Conservation (phyloP, 92 coral and sea anemone species). For the Nematostella vectensis region DNA sequence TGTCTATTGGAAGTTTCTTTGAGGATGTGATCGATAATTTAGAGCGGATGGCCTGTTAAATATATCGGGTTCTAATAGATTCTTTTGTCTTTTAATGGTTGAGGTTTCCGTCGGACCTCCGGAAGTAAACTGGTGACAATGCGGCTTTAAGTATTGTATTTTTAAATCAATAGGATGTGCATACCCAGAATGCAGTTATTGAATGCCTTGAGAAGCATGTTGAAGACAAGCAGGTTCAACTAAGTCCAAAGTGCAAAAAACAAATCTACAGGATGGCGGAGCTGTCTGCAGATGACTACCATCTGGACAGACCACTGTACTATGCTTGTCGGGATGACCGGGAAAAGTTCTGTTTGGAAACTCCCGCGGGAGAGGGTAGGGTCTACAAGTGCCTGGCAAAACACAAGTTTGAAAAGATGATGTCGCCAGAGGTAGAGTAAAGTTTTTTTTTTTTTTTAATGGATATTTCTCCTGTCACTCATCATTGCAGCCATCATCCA, state of each 20-base stretch:
- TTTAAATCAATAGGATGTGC: too few species aligned
- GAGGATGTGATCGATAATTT: too few species aligned
- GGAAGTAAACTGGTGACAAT: too few species aligned
- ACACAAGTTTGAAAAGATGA: slow-evolving; percentile 59
- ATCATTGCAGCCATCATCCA: too few species aligned
- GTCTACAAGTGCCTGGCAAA: slow-evolving; percentile 75
- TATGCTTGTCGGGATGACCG: slow-evolving; percentile 94
- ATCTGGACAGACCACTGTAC: slow-evolving; percentile 76
- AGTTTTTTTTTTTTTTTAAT: too few species aligned
- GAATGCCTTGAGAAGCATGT: slow-evolving; percentile 57
- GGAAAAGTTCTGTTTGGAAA: slow-evolving; percentile 65
- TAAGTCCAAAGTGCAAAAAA: slow-evolving; percentile 41
- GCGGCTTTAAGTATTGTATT: too few species aligned
- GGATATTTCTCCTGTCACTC: too few species aligned
- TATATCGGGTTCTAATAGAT: too few species aligned
- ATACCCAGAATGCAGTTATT: slow-evolving; percentile 73
- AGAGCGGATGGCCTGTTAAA: too few species aligned
- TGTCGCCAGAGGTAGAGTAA: slow-evolving; percentile 84
- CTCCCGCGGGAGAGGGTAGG: slow-evolving; percentile 80
- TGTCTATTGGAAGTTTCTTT: too few species aligned
- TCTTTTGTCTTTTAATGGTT: too few species aligned
- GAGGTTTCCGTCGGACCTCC: too few species aligned
- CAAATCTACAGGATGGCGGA: slow-evolving; percentile 76
- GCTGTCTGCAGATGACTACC: slow-evolving; percentile 86
- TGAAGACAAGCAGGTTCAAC: slow-evolving; percentile 53